phyloP scores from a whole-genome alignment of 2,113 vertebrate species.

The Setophaga petechia region DNA sequence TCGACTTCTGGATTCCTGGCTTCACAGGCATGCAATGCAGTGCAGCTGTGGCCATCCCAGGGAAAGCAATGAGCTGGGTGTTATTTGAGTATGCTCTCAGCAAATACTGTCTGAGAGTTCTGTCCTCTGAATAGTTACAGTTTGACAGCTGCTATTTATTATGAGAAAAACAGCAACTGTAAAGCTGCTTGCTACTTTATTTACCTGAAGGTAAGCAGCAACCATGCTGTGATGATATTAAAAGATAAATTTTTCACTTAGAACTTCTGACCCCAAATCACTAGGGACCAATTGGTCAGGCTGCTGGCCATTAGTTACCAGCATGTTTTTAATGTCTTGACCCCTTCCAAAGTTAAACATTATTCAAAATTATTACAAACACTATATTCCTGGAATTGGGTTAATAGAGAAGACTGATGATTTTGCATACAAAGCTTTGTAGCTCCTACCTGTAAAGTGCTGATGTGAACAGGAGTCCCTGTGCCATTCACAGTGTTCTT shows the following conservation, averaged over 20 bases:
- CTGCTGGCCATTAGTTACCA: neutral
- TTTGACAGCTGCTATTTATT: conserved; percentile 46
- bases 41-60: neutral
- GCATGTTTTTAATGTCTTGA: neutral
- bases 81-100: conserved; percentile 1
- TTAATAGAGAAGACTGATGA: neutral
- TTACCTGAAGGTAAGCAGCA: conserved; percentile 30
- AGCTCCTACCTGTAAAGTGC: conserved; percentile 91
- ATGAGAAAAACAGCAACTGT: conserved; percentile 28
- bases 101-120: neutral
- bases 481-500: conserved; percentile 92
- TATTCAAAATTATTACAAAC: neutral
- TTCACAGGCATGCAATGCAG: neutral
- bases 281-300: neutral
- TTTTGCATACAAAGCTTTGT: neutral
- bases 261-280: neutral
- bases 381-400: neutral
- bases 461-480: conserved; percentile 93
- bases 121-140: neutral
- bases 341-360: neutral
- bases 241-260: neutral
- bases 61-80: neutral
- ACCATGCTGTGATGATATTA: neutral
- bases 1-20: neutral
- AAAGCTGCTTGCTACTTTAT: conserved; percentile 27